Percentiles rank a stretch among this genome's conserved stretches.
phyloP scores from a whole-genome alignment of 2,888 invertebrate species.

The Nymphalis urticae region DNA sequence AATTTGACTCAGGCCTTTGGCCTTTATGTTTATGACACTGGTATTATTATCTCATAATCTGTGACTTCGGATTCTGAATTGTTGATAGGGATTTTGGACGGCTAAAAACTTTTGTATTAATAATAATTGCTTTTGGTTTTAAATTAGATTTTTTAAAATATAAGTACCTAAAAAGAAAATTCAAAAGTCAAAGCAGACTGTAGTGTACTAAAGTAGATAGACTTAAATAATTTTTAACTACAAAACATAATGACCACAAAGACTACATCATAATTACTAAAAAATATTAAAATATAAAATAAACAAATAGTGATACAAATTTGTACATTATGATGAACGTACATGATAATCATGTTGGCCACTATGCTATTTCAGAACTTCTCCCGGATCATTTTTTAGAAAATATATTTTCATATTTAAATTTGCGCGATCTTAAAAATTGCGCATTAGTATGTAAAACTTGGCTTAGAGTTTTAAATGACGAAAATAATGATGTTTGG shows the following conservation, averaged over 20 bases:
- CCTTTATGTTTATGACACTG: too few species aligned
- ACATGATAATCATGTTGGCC: conserved; percentile 28
- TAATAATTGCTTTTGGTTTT: not conserved
- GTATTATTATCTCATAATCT: too few species aligned
- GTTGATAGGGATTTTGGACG: too few species aligned
- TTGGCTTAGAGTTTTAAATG: conserved; percentile 94
- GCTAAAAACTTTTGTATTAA: too few species aligned
- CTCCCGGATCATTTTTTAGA: conserved; percentile 91
- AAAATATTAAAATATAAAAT: not conserved
- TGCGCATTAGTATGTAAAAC: conserved; percentile 96
- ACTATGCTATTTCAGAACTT: conserved; percentile 70
- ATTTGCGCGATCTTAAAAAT: conserved; percentile 91
- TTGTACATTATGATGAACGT: conserved; percentile 24
- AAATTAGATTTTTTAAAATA: not conserved
- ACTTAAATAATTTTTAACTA: too few species aligned
- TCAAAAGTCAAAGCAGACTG: too few species aligned
- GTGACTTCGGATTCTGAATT: too few species aligned
- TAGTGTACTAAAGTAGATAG: too few species aligned
- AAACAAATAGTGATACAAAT: not conserved
- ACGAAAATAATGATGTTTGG: conserved; percentile 98
- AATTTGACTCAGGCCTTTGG: too few species aligned
- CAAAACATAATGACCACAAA: too few species aligned
- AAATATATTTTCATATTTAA: conserved; percentile 94
- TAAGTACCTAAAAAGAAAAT: not conserved
- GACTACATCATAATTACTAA: not conserved